phyloP scores from a whole-genome alignment of 2,113 vertebrate species.

The Dascyllus trimaculatus region DNA sequence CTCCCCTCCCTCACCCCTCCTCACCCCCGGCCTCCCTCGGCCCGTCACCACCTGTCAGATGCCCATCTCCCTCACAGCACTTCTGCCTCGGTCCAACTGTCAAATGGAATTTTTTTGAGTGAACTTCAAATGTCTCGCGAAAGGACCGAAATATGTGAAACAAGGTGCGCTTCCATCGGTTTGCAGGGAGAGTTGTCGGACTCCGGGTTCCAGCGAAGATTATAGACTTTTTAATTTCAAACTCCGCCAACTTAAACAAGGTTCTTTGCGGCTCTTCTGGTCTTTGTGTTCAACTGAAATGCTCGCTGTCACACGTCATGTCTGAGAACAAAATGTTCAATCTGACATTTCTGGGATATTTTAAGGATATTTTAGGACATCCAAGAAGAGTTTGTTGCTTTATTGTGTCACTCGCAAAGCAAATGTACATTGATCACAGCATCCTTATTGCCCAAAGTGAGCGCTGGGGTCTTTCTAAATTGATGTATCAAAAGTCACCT shows the following conservation, averaged over 20 bases:
- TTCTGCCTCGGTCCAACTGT: slow-evolving; percentile 59
- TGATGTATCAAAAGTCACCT: background rate
- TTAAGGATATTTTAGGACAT: background rate
- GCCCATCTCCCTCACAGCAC: slow-evolving; percentile 44
- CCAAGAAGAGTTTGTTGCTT: background rate
- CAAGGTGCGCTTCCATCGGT: background rate
- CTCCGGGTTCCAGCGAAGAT: no score
- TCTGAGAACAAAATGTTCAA: background rate
- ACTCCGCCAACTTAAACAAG: background rate
- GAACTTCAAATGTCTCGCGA: slow-evolving; percentile 33
- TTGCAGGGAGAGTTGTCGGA: background rate
- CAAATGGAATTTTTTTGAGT: slow-evolving; percentile 45
- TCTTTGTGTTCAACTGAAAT: background rate
- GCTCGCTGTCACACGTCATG: background rate
- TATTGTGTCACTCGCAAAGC: no score
- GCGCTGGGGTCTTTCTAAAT: background rate
- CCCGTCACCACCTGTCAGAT: slow-evolving; percentile 81
- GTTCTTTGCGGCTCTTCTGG: background rate
- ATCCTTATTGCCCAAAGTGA: background rate
- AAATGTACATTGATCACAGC: background rate
- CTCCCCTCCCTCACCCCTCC: slow-evolving; percentile 17
- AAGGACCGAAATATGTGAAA: slow-evolving; percentile 36
- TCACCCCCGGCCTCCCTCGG: slow-evolving; percentile 34
- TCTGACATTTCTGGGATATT: background rate
- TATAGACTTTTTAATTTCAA: background rate